Evolutionary conservation across 2,797 vertebrate species (phyloP), one percentile per base, ranked within the genome.

Genomic region (Sebastes kiyomatsui): DNA sequence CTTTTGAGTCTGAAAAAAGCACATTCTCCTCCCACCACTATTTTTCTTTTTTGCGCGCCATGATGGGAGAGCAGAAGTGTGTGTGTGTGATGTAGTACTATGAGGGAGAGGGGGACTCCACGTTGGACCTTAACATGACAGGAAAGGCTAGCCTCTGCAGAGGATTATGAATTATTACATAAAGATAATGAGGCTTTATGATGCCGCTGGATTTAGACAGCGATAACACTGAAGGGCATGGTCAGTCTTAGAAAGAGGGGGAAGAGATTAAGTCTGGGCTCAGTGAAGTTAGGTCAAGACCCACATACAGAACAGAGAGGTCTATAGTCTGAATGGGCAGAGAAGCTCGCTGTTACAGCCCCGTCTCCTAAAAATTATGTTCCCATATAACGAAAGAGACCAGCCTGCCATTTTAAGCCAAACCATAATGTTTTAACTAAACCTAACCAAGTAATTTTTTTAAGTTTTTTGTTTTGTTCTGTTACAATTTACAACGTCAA

Each of bases 161-260:
- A 70, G 85, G 88, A 91, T 92, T 92, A 87, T 88, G 71, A 89
- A 87, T 91, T 87, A 90, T 93, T 90, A 79, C 76, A 78, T 70
- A 83, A 81, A 91, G 85, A 91, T 89, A 87, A 92, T 82, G 79
- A 81, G 75, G 71, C 55, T 79, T 16, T 10, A 10, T 58, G 83
- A 67, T 42, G 72, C 68, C 20, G n/a, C 75, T 80, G 79, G 80
- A 90, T 90, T 79, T 75, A 77, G 81, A 87, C 74, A 2, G n/a
- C 25, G 85, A 88, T 83, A 82, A 86, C 79, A 16, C 42, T 14
- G 42, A 32, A 8, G 72, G 30, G 72, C 71, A 5, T 4, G 28
- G 72, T 77, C 76, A 27, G 61, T 78, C 68, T 77, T 55, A 38
- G 67, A 79, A 56, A 66, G 60, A 67, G 8, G 20, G 14, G 35